Percentiles rank a stretch among this genome's conserved stretches.
These are phyloP conservation scores for Tortricodes alternella DNA, from an alignment of 2,888 invertebrate genomes.

Conservation along the genomic window DNA sequence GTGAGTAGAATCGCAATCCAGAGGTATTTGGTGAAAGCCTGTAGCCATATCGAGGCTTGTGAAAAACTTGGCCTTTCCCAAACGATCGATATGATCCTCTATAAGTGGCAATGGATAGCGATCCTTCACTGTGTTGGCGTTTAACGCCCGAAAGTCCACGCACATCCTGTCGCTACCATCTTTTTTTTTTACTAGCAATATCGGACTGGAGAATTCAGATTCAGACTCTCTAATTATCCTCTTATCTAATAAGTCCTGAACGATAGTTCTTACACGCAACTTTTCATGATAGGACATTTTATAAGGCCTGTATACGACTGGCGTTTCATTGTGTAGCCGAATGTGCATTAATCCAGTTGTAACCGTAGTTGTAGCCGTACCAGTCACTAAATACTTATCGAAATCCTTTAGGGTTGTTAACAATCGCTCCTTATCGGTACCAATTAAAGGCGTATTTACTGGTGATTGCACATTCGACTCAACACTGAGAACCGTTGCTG, in stretches of 20 bases:
- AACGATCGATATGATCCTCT: slow-evolving; percentile 1
- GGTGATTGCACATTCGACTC: neutral
- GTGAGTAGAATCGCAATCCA: too few relatives aligned
- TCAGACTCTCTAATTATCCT: slow-evolving; percentile 34
- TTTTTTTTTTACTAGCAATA: slow-evolving; percentile 36
- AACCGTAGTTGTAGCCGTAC: slow-evolving; percentile 33
- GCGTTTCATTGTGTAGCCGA: slow-evolving; percentile 7
- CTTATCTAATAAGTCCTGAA: slow-evolving; percentile 30
- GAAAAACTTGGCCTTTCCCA: slow-evolving; percentile 8
- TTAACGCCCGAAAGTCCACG: neutral
- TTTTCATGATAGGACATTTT: slow-evolving; percentile 32
- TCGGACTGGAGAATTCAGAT: slow-evolving; percentile 34
- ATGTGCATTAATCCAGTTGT: slow-evolving; percentile 34
- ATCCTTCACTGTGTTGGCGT: neutral
- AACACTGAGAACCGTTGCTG: neutral
- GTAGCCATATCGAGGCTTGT: slow-evolving; percentile 15
- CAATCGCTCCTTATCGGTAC: slow-evolving; percentile 23
- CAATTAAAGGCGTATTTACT: slow-evolving; percentile 30
- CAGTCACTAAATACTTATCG: slow-evolving; percentile 22
- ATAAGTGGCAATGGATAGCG: neutral
- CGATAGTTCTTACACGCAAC: slow-evolving; percentile 29
- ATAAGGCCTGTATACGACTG: slow-evolving; percentile 32
- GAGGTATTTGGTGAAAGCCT: too few relatives aligned
- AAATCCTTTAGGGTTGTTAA: slow-evolving; percentile 23
- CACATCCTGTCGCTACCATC: slow-evolving; percentile 32